phyloP scores from a whole-genome alignment of 2,113 vertebrate species.

The Dromiciops gliroides region DNA sequence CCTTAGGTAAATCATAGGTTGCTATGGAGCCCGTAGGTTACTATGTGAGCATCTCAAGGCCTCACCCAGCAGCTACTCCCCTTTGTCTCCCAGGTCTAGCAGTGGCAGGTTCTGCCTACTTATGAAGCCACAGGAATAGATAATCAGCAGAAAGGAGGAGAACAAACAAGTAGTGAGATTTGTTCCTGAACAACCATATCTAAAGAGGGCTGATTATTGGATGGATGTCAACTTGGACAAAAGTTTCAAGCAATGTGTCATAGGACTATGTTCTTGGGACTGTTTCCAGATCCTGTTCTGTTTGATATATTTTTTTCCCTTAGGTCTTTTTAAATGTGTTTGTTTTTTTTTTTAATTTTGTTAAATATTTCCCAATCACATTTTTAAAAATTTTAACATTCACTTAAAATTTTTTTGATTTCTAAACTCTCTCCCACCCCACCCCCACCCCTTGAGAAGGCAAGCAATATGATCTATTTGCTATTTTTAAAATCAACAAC shows the following conservation, averaged over 20 bases:
- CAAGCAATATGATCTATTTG: background rate
- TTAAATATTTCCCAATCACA: background rate
- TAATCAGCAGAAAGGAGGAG: background rate
- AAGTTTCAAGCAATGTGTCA: background rate
- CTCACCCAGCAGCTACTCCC: background rate
- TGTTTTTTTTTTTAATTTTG: background rate
- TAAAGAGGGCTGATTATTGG: background rate
- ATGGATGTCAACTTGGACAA: background rate
- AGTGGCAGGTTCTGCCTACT: background rate
- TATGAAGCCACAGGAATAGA: background rate
- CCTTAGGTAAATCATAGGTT: background rate
- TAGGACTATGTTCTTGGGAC: background rate
- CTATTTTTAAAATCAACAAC: background rate
- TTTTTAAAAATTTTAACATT: background rate
- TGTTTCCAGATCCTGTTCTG: no score
- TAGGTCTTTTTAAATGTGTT: no score
- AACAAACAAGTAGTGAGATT: background rate
- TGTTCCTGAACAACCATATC: background rate
- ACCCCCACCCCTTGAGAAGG: background rate
- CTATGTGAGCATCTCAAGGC: background rate
- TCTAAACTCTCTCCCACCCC: background rate
- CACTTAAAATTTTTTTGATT: background rate
- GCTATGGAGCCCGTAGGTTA: background rate
- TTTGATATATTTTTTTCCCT: background rate
- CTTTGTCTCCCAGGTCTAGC: background rate